These are phyloP conservation scores for Buphagus erythrorhynchus DNA, from an alignment of 2,797 vertebrate species.

Conservation along the genomic window DNA sequence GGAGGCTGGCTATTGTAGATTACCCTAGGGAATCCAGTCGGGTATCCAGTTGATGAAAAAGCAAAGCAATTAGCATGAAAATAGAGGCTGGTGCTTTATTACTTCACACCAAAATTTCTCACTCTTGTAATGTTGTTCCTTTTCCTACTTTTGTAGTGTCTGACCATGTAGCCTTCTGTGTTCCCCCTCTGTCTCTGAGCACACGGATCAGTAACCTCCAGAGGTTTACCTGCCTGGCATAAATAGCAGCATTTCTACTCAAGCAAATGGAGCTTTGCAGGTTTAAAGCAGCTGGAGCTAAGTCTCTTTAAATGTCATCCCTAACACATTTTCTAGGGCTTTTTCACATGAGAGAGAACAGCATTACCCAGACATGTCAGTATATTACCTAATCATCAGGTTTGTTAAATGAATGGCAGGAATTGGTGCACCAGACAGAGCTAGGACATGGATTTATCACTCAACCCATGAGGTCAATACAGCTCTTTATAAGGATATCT, in stretches of 20 bases:
- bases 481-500: background rate
- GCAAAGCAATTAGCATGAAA: background rate
- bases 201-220: background rate
- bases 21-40: background rate
- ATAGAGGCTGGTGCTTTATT: background rate
- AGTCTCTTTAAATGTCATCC: background rate
- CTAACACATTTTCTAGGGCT: constrained; percentile 17
- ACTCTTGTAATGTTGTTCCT: background rate
- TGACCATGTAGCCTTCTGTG: background rate
- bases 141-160: background rate
- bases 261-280: constrained; percentile 7
- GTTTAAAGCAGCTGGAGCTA: background rate
- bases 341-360: constrained; percentile 28
- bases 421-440: constrained; percentile 1
- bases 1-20: background rate
- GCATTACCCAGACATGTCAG: constrained; percentile 18
- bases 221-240: background rate
- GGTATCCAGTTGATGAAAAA: background rate
- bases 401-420: constrained; percentile 44
- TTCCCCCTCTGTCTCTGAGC: background rate
- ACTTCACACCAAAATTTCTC: background rate
- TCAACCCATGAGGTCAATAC: background rate
- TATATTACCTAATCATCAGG: constrained; percentile 33
- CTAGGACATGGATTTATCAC: background rate
- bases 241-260: constrained; percentile 15